Percentiles rank a stretch among this genome's conserved stretches.
These are phyloP conservation scores for Abrostola tripartita DNA, from an alignment of 2,888 invertebrate genomes.

Conservation along the genomic window DNA sequence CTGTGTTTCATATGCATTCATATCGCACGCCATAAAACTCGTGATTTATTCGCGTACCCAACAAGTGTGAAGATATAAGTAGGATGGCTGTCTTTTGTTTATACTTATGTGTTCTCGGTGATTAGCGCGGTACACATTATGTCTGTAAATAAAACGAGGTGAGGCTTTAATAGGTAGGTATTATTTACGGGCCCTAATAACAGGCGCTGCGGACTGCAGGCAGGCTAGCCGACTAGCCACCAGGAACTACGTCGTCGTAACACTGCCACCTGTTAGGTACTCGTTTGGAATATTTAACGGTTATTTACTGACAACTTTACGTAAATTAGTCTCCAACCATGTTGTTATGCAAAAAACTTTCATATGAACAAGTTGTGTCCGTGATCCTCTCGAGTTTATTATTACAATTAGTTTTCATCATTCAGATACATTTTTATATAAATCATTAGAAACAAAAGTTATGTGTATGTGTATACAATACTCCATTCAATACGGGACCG, in stretches of 20 bases:
- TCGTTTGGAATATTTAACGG: slow-evolving; percentile 79
- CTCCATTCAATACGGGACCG: too few species aligned
- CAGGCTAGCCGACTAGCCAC: slow-evolving; percentile 51
- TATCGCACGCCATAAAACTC: slow-evolving; percentile 15
- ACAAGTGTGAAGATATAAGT: slow-evolving; percentile 22
- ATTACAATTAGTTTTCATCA: too few species aligned
- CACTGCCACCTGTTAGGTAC: slow-evolving; percentile 67
- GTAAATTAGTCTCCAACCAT: slow-evolving; percentile 57
- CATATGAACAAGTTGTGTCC: slow-evolving; percentile 9
- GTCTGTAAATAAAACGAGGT: slow-evolving; percentile 80
- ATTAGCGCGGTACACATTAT: slow-evolving; percentile 70
- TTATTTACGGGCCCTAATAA: slow-evolving; percentile 86
- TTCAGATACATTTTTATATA: too few species aligned
- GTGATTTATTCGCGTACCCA: slow-evolving; percentile 4
- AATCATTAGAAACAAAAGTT: too few species aligned
- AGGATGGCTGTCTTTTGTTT: slow-evolving; percentile 51
- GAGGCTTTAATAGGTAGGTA: slow-evolving; percentile 77
- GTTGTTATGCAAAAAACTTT: slow-evolving; percentile 37
- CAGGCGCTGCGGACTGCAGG: slow-evolving; percentile 58
- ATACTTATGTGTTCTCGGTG: slow-evolving; percentile 65
- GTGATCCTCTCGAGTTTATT: too few species aligned
- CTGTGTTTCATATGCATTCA: slow-evolving; percentile 43
- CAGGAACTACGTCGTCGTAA: slow-evolving; percentile 54
- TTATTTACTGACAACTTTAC: slow-evolving; percentile 67
- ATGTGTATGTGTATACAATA: too few species aligned